Evolutionary conservation across 1,140 invertebrate genomes (phyloP).

Genomic region (Caerostris darwini): DNA sequence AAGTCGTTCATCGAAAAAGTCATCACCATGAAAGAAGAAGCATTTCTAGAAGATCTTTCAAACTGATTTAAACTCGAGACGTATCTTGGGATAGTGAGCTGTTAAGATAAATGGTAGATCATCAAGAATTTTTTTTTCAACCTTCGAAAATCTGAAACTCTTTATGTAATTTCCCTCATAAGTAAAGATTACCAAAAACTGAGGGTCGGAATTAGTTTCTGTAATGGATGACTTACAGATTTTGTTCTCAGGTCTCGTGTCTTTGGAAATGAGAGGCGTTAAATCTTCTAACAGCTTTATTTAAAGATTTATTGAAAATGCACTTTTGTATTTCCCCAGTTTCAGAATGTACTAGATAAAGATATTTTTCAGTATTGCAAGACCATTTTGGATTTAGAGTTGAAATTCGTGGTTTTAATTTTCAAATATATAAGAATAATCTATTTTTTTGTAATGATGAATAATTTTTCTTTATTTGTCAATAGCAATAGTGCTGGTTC

Average conservation of each 20-base stretch:
- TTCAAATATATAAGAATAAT: no score
- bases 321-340: neutral
- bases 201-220: slow-evolving; percentile 27
- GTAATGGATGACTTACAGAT: neutral
- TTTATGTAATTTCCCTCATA: slow-evolving; percentile 62
- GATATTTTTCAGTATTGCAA: no score
- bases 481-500: no score
- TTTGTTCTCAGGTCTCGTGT: neutral
- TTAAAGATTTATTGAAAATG: neutral
- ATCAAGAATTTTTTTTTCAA: slow-evolving; percentile 38
- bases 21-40: slow-evolving; percentile 74
- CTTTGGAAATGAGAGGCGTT: neutral
- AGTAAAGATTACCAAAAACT: slow-evolving; percentile 41
- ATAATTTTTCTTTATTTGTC: no score
- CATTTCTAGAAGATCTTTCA: slow-evolving; percentile 61
- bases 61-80: slow-evolving; percentile 68
- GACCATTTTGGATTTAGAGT: neutral
- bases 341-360: neutral
- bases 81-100: slow-evolving; percentile 37
- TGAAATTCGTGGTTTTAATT: neutral
- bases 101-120: slow-evolving; percentile 65
- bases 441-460: no score
- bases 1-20: slow-evolving; percentile 72
- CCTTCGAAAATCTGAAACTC: slow-evolving; percentile 10
- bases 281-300: neutral